Percentiles rank a stretch among this genome's conserved stretches.
Conservation (phyloP, 2,113 vertebrate species). For the Murina feae region DNA sequence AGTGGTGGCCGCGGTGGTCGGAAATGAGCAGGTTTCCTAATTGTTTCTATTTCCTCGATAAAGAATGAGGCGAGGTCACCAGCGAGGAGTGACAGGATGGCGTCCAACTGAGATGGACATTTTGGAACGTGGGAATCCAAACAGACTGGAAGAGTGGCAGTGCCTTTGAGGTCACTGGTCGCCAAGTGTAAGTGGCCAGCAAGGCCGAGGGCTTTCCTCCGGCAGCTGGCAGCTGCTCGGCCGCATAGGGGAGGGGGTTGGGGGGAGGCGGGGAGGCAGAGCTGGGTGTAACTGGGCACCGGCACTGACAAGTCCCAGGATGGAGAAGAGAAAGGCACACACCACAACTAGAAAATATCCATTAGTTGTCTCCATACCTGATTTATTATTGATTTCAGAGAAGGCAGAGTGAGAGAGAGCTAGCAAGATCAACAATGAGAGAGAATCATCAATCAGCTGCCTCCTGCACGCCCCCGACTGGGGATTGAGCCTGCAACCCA, state of each 20-base stretch:
- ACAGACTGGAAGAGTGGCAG: not conserved
- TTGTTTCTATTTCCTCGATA: not conserved
- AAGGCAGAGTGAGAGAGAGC: no score
- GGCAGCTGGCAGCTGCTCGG: not conserved
- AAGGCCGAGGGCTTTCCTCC: accelerated
- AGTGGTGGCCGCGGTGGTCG: accelerated
- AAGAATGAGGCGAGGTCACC: not conserved
- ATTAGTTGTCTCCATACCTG: not conserved
- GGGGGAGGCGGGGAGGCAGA: not conserved
- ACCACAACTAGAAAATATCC: not conserved
- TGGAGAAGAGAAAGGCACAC: not conserved
- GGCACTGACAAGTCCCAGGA: accelerated
- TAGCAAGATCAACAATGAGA: no score
- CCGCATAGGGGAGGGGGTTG: not conserved
- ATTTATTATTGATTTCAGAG: not conserved
- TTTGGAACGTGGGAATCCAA: not conserved
- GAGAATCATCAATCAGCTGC: no score
- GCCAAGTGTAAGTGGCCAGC: accelerated
- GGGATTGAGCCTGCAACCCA: no score
- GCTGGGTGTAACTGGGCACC: accelerated
- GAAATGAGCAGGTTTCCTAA: not conserved
- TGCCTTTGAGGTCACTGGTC: not conserved
- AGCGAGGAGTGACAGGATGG: not conserved
- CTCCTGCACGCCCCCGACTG: no score
- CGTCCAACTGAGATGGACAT: accelerated